Percentiles rank a stretch among this genome's conserved stretches.
Evolutionary conservation across 2,888 invertebrate species (phyloP).

Genomic region (Caenorhabditis angaria): DNA sequence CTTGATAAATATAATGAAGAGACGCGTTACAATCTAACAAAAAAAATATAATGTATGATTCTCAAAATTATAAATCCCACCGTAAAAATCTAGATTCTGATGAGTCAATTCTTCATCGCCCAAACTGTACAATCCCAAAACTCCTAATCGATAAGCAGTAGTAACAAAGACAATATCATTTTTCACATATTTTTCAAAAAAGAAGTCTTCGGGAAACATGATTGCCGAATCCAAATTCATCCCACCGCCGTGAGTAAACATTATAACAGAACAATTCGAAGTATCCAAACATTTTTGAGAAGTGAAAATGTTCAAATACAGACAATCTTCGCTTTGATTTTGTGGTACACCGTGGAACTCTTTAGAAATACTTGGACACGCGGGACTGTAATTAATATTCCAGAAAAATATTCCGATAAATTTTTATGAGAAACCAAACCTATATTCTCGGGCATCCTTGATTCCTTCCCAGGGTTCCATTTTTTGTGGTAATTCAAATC

Average conservation of each 20-base stretch:
- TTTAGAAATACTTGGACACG: not conserved
- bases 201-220: constrained; percentile 51
- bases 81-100: constrained; percentile 53
- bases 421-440: constrained; percentile 9
- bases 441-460: constrained; percentile 25
- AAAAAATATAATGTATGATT: constrained; percentile 6
- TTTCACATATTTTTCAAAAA: constrained; percentile 49
- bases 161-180: not conserved
- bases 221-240: constrained; percentile 54
- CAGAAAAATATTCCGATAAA: too few species aligned
- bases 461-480: constrained; percentile 21
- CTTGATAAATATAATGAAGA: constrained; percentile 19
- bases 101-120: constrained; percentile 42
- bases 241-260: constrained; percentile 58
- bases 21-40: constrained; percentile 15
- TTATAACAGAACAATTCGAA: constrained; percentile 49
- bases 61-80: constrained; percentile 31
- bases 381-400: not conserved
- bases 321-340: constrained; percentile 28
- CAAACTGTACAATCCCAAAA: constrained; percentile 56
- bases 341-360: not conserved
- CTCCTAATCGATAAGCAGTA: constrained; percentile 42
- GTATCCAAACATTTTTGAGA: constrained; percentile 20
- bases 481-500: constrained; percentile 22
- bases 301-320: constrained; percentile 34